These are phyloP conservation scores for Delia radicum DNA, from an alignment of 1,140 invertebrate species.

Conservation along the genomic window DNA sequence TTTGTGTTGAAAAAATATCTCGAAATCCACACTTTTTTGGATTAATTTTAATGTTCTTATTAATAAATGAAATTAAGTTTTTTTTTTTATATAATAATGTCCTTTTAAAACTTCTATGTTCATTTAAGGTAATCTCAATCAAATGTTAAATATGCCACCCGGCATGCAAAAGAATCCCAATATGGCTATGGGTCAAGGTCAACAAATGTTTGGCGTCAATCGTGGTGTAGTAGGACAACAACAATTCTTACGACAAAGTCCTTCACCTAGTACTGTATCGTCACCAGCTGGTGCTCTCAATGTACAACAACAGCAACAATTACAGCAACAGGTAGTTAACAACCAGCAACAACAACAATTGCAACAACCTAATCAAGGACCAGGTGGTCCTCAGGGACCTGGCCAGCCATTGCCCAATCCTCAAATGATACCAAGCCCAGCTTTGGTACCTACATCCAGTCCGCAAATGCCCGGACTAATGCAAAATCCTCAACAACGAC, in stretches of 20 bases:
- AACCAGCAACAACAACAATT: conserved; percentile 28
- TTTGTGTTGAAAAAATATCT: background rate
- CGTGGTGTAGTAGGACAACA: conserved; percentile 54
- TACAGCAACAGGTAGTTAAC: conserved; percentile 22
- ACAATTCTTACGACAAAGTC: conserved; percentile 61
- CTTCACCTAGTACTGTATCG: conserved; percentile 37
- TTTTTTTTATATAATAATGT: too few species aligned
- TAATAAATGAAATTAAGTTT: too few species aligned
- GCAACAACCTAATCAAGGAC: conserved; percentile 35
- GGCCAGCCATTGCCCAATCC: conserved; percentile 43
- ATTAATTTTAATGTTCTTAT: too few species aligned
- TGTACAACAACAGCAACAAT: conserved; percentile 28
- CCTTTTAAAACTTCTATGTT: too few species aligned
- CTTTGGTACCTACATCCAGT: conserved; percentile 69
- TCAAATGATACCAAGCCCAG: conserved; percentile 69
- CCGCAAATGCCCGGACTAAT: conserved; percentile 63
- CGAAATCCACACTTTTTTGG: background rate
- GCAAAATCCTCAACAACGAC: conserved; percentile 47
- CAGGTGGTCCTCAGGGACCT: conserved; percentile 36
- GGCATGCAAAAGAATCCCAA: conserved; percentile 32
- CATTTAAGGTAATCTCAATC: conserved; percentile 36
- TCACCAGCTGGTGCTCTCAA: conserved; percentile 25
- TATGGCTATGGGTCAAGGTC: conserved; percentile 42
- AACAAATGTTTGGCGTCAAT: conserved; percentile 44
- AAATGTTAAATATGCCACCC: conserved; percentile 51